These are phyloP conservation scores for Centropus bengalensis DNA, from an alignment of 2,113 vertebrate genomes.

Conservation along the genomic window DNA sequence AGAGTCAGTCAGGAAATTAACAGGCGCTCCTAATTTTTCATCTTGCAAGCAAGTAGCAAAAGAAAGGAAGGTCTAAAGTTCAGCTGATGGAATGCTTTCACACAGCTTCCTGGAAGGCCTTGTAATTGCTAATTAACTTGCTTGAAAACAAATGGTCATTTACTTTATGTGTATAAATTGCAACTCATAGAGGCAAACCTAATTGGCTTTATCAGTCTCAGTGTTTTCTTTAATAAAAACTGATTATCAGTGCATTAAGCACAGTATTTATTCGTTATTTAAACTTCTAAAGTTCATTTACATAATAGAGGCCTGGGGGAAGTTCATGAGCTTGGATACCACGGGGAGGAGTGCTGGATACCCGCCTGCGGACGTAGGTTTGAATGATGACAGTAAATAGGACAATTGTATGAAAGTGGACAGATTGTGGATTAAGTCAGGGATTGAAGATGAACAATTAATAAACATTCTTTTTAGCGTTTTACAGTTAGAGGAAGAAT, in stretches of 20 bases:
- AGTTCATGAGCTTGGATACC: constrained; percentile 1
- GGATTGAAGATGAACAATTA: neutral
- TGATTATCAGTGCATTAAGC: constrained; percentile 49
- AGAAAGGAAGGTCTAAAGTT: constrained; percentile 52
- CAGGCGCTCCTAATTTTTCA: constrained; percentile 4
- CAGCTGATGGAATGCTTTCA: constrained; percentile 35
- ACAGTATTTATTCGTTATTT: constrained; percentile 37
- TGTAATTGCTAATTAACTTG: constrained; percentile 46
- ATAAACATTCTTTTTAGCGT: neutral
- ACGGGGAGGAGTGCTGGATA: neutral
- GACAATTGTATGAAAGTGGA: neutral
- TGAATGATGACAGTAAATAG: neutral
- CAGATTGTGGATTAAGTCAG: neutral
- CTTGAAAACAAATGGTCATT: constrained; percentile 55
- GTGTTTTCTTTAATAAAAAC: constrained; percentile 25
- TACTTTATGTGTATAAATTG: constrained; percentile 46
- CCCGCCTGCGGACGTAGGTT: neutral
- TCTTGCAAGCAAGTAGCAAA: constrained; percentile 31
- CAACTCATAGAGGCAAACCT: constrained; percentile 1
- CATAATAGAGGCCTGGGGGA: constrained; percentile 9
- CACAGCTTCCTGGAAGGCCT: constrained; percentile 45
- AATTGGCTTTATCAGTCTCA: constrained; percentile 21
- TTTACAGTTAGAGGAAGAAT: neutral
- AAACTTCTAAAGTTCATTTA: constrained; percentile 60
- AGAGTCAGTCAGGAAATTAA: constrained; percentile 25